phyloP scores from a whole-genome alignment of 1,140 invertebrate species.

The Drosophila triauraria region DNA sequence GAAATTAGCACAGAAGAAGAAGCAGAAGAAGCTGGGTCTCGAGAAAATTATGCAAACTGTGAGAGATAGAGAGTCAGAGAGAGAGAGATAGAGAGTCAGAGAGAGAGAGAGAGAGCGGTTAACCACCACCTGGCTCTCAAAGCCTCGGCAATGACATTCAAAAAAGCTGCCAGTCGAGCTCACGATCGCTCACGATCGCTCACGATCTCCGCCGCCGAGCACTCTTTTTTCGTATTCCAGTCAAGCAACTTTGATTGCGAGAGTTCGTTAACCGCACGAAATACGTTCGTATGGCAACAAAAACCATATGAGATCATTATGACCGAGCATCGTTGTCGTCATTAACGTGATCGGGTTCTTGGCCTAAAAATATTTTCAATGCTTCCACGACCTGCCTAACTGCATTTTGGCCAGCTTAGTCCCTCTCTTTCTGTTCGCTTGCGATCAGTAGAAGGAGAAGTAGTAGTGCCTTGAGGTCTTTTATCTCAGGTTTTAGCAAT shows the following conservation, averaged over 20 bases:
- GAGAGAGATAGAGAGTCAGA: too few species aligned
- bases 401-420: constrained; percentile 64
- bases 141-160: constrained; percentile 74
- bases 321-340: constrained; percentile 34
- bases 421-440: constrained; percentile 8
- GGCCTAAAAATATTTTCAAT: constrained; percentile 71
- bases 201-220: neutral
- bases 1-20: constrained; percentile 71
- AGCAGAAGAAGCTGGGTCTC: constrained; percentile 50
- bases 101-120: neutral
- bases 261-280: constrained; percentile 82
- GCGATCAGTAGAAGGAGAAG: neutral
- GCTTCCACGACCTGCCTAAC: constrained; percentile 74
- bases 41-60: constrained; percentile 44
- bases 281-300: constrained; percentile 39
- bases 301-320: constrained; percentile 46
- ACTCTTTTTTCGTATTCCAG: constrained; percentile 68
- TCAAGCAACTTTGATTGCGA: constrained; percentile 75
- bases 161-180: constrained; percentile 78
- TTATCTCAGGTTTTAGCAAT: constrained; percentile 24
- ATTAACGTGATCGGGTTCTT: constrained; percentile 57
- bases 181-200: constrained; percentile 46
- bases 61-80: neutral
- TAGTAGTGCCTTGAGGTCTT: neutral
- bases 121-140: constrained; percentile 11